Base-by-base conservation (phyloP, 2,888 invertebrate species). In the Leptopilina syphax region DNA sequence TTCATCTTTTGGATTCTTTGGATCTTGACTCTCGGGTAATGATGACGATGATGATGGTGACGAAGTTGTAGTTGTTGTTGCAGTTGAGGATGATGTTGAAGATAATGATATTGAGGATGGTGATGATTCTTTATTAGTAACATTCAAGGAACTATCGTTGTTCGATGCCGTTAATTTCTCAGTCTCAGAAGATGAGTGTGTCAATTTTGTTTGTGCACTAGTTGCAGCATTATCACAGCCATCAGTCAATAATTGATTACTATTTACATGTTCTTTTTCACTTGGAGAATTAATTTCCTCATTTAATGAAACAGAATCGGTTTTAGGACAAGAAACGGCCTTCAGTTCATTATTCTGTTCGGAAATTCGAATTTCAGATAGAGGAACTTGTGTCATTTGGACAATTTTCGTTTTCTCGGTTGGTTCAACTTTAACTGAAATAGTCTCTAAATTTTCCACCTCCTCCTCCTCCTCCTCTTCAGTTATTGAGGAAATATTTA, bases 391-490 rank as follows among this genome's bases (percentile, higher is more conserved):
- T 44, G 34, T 27, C 24, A 65, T 60, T 24, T 13, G 18, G 12
- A n/a, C 50, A 60, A 76, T 73, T 8, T 79, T 79, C 65, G 81
- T 78, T 18, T 85, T 63, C 0, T 18, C 18, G 24, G 84, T 8
- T 7, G 44, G 85, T 77, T 91, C 91, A 0, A 91, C 88, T 41
- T 91, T 91, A 13, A 86, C 82, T 5, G 91, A 89, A 77, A 91
- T 89, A 78, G 89, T 91, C 77, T 91, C 91, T 34, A 92, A 81
- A 0, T 91, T 91, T 79, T 92, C 91, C 1, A 83, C 83, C 12
- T 90, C 90, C 4, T 89, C 88, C 34, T 34, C 34, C 34, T 1
- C 34, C 3, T 83, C 83, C 10, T 90, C 90, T 3, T 89, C 88
- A 0, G 83, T 82, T 12, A 77, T 65, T 12, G 50, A 24, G n/a